Conservation (phyloP, 2,888 invertebrate species). For the Conops quadrifasciatus region DNA sequence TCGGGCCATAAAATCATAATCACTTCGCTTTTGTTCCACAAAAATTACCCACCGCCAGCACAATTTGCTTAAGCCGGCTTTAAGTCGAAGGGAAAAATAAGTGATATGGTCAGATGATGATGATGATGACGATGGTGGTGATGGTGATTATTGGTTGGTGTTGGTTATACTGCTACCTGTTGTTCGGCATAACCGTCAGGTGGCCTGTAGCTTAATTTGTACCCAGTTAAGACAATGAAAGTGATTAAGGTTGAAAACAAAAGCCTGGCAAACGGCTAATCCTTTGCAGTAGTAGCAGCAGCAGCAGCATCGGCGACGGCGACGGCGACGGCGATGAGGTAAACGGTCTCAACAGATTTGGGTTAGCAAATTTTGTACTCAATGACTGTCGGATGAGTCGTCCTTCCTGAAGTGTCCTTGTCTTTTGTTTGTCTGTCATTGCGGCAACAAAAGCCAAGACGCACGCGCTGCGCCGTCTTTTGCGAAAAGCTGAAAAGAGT, state of each 20-base stretch:
- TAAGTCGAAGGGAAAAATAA: not conserved
- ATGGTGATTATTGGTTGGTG: not conserved
- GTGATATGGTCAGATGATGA: not conserved
- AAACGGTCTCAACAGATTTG: not conserved
- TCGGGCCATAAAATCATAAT: constrained; percentile 57
- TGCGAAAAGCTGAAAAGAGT: not conserved
- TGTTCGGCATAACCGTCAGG: constrained; percentile 7
- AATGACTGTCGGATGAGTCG: not conserved
- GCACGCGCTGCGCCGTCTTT: not conserved
- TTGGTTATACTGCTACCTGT: constrained; percentile 9
- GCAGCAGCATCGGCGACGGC: constrained; percentile 13
- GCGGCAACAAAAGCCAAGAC: not conserved
- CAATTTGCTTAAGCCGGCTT: constrained; percentile 28
- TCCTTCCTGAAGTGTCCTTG: not conserved
- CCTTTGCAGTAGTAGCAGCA: not conserved
- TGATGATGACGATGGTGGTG: not conserved
- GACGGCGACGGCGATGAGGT: not conserved
- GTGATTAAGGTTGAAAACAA: constrained; percentile 26
- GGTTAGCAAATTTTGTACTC: constrained; percentile 13
- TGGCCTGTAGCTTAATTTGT: constrained; percentile 11
- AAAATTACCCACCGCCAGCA: constrained; percentile 1
- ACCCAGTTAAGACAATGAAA: constrained; percentile 30
- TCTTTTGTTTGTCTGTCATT: not conserved
- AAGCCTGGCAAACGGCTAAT: not conserved
- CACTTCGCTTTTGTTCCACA: constrained; percentile 42